Conservation (phyloP, 2,113 vertebrate genomes). For the Oceanodroma tethys region DNA sequence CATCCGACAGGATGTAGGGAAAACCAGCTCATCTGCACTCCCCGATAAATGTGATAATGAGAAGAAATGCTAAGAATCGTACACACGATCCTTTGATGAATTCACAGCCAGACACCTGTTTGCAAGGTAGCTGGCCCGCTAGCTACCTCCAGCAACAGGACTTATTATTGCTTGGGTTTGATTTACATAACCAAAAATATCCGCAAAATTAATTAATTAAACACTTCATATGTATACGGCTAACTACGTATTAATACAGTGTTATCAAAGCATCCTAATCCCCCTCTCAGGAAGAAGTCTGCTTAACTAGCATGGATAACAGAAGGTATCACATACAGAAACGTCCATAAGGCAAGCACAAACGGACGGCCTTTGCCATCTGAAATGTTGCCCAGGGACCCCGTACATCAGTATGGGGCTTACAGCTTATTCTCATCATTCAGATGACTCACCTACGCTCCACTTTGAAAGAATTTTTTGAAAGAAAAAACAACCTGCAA, state of each 20-base stretch:
- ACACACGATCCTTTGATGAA: neutral
- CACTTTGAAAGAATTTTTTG: neutral
- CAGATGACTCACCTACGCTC: neutral
- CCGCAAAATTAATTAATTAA: neutral
- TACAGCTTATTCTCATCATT: neutral
- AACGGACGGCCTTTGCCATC: neutral
- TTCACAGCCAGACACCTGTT: neutral
- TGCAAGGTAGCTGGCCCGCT: neutral
- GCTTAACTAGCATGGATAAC: neutral
- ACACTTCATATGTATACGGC: neutral
- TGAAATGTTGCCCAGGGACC: neutral
- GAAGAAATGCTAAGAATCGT: neutral
- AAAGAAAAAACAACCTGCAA: constrained; percentile 22
- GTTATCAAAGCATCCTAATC: neutral
- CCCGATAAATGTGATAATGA: neutral
- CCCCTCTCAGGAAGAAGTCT: neutral
- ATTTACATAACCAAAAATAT: neutral
- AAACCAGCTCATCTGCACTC: neutral
- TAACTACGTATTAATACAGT: neutral
- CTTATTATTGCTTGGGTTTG: neutral
- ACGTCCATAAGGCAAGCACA: accelerated
- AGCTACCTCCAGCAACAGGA: neutral
- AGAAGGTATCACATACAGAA: neutral
- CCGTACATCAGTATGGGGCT: neutral
- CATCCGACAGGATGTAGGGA: neutral